Evolutionary conservation across 2,888 invertebrate species (phyloP).

Genomic region (Microctonus aethiopoides): DNA sequence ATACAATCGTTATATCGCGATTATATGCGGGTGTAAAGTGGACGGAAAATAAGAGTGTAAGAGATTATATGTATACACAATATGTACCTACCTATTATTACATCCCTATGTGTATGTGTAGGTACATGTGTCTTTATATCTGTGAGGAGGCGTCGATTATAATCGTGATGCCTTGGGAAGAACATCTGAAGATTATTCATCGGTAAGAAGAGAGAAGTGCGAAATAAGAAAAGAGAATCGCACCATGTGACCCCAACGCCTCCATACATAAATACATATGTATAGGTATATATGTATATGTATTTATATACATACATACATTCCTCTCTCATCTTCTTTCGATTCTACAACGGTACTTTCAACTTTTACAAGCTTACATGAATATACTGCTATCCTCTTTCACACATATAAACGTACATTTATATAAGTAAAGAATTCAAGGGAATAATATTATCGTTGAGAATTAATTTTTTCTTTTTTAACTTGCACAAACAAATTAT

Average conservation of each 20-base stretch:
- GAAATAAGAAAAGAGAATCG: neutral
- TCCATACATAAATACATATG: no score
- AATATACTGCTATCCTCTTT: neutral
- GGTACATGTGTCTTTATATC: neutral
- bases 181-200: slow-evolving; percentile 1
- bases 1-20: no score
- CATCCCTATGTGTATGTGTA: no score
- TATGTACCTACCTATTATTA: no score
- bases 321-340: slow-evolving; percentile 3
- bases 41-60: no score
- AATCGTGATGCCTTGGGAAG: slow-evolving; percentile 8
- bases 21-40: no score
- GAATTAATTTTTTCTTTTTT: neutral
- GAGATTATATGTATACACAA: no score
- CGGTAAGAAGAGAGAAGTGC: neutral
- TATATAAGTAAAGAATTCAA: slow-evolving; percentile 1
- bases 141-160: neutral
- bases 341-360: slow-evolving; percentile 19
- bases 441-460: slow-evolving; percentile 2
- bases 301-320: no score
- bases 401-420: neutral
- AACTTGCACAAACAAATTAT: neutral
- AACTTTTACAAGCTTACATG: slow-evolving; percentile 21
- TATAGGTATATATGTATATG: no score
- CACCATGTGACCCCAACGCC: slow-evolving; percentile 20